Conservation (phyloP, 2,888 invertebrate species). For the Xestia sexstrigata region DNA sequence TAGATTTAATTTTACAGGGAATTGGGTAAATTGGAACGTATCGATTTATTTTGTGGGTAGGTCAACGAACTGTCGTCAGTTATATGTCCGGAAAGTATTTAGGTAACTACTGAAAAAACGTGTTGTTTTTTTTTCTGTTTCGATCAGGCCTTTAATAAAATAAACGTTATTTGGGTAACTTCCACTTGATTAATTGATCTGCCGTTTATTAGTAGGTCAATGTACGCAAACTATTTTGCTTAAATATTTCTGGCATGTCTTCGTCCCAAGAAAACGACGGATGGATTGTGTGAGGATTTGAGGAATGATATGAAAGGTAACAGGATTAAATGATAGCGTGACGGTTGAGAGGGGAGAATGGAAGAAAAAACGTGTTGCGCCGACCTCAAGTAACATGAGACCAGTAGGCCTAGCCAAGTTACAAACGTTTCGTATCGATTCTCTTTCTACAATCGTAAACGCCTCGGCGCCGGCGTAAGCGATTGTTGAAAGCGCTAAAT, state of each 20-base stretch:
- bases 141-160: conserved; percentile 16
- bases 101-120: background rate
- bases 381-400: no score
- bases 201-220: background rate
- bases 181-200: background rate
- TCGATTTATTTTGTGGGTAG: conserved; percentile 28
- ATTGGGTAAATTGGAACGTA: conserved; percentile 22
- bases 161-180: background rate
- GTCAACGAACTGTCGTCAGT: conserved; percentile 29
- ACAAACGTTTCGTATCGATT: no score
- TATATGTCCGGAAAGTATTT: conserved; percentile 2
- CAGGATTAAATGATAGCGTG: no score
- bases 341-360: no score
- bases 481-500: no score
- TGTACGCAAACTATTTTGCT: background rate
- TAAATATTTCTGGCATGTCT: background rate
- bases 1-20: conserved; percentile 26
- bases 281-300: no score
- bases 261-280: no score
- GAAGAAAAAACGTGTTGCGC: no score
- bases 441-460: no score
- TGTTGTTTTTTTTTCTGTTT: background rate
- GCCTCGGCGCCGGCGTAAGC: no score
- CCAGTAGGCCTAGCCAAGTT: no score
- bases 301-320: no score